Evolutionary conservation across 2,113 vertebrate genomes (phyloP).

Genomic region (Pelmatolapia mariae): DNA sequence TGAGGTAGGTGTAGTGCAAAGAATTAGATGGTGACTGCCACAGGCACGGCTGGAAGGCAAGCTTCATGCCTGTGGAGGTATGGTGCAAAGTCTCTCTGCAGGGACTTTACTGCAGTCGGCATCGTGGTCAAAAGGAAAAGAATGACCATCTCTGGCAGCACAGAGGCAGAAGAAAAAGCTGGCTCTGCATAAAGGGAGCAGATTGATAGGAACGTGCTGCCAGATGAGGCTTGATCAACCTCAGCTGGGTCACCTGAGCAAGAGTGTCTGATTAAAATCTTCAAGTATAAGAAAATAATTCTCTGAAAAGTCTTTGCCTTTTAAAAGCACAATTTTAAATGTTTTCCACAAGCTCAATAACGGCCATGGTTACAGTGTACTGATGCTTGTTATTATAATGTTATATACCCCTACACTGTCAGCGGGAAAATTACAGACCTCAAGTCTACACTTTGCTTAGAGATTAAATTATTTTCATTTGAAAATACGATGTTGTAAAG

Average conservation of each 20-base stretch:
- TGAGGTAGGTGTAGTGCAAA: not conserved
- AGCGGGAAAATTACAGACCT: not conserved
- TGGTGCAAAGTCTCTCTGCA: not conserved
- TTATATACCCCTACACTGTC: not conserved
- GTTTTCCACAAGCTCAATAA: not conserved
- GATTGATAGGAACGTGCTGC: not conserved
- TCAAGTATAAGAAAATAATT: not conserved
- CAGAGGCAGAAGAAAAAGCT: not conserved
- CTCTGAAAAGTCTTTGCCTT: rapidly evolving
- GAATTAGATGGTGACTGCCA: not conserved
- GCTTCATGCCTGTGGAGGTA: not conserved
- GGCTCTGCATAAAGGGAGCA: not conserved
- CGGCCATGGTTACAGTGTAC: not conserved
- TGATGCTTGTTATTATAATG: not conserved
- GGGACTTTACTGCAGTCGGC: not conserved
- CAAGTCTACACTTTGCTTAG: not conserved
- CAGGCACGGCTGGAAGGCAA: not conserved
- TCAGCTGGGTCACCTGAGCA: not conserved
- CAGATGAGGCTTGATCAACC: not conserved
- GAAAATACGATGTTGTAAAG: not conserved
- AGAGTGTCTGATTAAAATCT: not conserved
- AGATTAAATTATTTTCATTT: not conserved
- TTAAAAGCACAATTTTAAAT: not conserved
- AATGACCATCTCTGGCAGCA: not conserved
- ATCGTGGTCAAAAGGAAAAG: not conserved